Percentiles rank a stretch among this genome's conserved stretches.
Conservation (phyloP, 2,113 vertebrate genomes). For the Ammodytes marinus region DNA sequence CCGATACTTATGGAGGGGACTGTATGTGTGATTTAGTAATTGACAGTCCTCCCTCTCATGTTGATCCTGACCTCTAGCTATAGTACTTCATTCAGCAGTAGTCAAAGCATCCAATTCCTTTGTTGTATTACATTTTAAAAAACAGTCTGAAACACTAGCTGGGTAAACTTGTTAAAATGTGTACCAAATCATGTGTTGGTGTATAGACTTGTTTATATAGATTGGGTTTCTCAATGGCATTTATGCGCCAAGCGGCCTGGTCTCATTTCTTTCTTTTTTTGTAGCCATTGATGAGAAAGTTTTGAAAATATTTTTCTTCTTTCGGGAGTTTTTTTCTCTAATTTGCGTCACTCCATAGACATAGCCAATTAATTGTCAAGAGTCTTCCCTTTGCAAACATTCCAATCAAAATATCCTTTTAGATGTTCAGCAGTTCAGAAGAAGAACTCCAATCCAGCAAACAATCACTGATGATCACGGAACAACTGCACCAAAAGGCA, state of each 20-base stretch:
- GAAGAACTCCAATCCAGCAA: conserved; percentile 23
- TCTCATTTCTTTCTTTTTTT: not conserved
- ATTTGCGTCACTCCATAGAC: conserved; percentile 23
- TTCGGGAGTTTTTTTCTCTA: conserved; percentile 17
- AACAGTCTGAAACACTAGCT: conserved; percentile 8
- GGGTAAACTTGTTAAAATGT: conserved; percentile 15
- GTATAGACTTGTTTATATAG: not conserved
- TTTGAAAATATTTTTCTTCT: conserved; percentile 4
- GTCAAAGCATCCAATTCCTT: conserved; percentile 37
- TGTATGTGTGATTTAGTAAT: conserved; percentile 56
- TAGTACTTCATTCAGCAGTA: conserved; percentile 30
- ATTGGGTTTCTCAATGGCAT: not conserved
- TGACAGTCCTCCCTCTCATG: conserved; percentile 42
- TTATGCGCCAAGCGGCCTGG: not conserved
- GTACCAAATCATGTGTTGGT: conserved; percentile 26
- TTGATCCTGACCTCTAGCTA: conserved; percentile 59
- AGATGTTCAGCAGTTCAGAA: conserved; percentile 47
- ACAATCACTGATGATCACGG: conserved; percentile 41
- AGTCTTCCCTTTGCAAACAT: conserved; percentile 10
- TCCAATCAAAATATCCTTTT: conserved; percentile 51
- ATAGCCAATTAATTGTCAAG: conserved; percentile 37
- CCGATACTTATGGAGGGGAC: too few species aligned
- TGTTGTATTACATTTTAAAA: conserved; percentile 45
- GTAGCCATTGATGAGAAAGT: conserved; percentile 18
- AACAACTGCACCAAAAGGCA: conserved; percentile 31